A percentile compares a stretch with the other conserved stretches of the same genome.
Evolutionary conservation across 2,113 vertebrate genomes (phyloP).

Genomic region (Ammodytes dubius): DNA sequence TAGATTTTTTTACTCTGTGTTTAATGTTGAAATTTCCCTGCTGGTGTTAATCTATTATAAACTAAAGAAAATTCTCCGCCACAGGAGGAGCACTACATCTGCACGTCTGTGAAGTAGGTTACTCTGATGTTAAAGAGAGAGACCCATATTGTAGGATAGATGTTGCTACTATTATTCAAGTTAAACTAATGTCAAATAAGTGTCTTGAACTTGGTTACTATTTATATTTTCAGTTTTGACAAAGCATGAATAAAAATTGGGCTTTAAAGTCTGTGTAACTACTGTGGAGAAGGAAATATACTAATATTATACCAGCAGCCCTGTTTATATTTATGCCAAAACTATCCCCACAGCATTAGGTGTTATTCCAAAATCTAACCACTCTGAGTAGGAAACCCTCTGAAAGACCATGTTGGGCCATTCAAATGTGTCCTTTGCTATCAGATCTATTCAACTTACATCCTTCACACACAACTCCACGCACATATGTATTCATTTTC

Average conservation of each 20-base stretch:
- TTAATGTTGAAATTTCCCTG: slow-evolving; percentile 11
- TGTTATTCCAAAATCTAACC: background rate
- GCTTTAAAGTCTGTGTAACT: background rate
- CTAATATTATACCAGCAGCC: background rate
- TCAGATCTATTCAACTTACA: too few relatives aligned
- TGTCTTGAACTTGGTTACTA: background rate
- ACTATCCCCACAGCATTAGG: background rate
- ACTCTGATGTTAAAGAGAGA: background rate
- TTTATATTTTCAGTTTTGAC: background rate
- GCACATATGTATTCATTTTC: too few relatives aligned
- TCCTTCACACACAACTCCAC: too few relatives aligned
- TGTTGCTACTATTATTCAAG: background rate
- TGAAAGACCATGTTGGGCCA: background rate
- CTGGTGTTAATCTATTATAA: slow-evolving; percentile 41
- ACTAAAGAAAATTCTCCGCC: slow-evolving; percentile 9
- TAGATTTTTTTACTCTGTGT: slow-evolving; percentile 4
- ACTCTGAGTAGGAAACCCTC: background rate
- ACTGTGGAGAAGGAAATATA: background rate
- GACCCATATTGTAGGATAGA: background rate
- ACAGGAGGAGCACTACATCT: background rate
- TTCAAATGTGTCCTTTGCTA: background rate
- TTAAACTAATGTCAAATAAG: background rate
- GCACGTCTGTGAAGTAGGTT: slow-evolving; percentile 5
- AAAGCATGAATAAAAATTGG: background rate
- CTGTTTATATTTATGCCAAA: background rate